Percentiles rank a stretch among this genome's conserved stretches.
Conservation (phyloP, 1,140 invertebrate genomes). For the Drosophila parvula region DNA sequence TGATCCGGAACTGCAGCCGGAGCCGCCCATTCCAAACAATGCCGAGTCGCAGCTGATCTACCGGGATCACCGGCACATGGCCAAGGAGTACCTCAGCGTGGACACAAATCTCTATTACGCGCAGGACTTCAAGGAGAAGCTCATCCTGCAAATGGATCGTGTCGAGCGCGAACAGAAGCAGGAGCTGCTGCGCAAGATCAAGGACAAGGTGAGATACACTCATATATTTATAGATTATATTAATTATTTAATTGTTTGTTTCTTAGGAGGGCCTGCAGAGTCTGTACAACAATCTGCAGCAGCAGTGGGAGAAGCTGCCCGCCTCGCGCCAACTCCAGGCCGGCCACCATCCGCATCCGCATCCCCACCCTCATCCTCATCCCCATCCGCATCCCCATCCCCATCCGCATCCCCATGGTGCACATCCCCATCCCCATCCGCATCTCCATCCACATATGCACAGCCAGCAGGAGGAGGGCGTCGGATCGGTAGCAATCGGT, state of each 20-base stretch:
- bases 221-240: background rate
- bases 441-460: slow-evolving; percentile 9
- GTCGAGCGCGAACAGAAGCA: slow-evolving; percentile 69
- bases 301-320: slow-evolving; percentile 66
- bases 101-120: slow-evolving; percentile 79
- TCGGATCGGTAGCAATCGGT: slow-evolving; percentile 1
- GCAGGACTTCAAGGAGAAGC: slow-evolving; percentile 76
- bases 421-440: slow-evolving; percentile 5
- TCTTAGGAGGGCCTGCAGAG: slow-evolving; percentile 64
- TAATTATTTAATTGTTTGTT: background rate
- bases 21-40: slow-evolving; percentile 91
- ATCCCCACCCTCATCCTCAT: background rate
- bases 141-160: slow-evolving; percentile 76
- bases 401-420: background rate
- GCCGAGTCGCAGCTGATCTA: slow-evolving; percentile 92
- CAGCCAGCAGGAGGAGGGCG: slow-evolving; percentile 15
- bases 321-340: slow-evolving; percentile 45
- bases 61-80: slow-evolving; percentile 92
- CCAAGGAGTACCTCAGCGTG: slow-evolving; percentile 90
- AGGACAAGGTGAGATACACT: slow-evolving; percentile 49
- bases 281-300: slow-evolving; percentile 73
- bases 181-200: slow-evolving; percentile 72
- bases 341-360: slow-evolving; percentile 14
- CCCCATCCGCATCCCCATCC: background rate
- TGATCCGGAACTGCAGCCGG: slow-evolving; percentile 91